These are phyloP conservation scores for Pseudeuparius sepicola DNA, from an alignment of 2,888 invertebrate genomes.

Conservation along the genomic window DNA sequence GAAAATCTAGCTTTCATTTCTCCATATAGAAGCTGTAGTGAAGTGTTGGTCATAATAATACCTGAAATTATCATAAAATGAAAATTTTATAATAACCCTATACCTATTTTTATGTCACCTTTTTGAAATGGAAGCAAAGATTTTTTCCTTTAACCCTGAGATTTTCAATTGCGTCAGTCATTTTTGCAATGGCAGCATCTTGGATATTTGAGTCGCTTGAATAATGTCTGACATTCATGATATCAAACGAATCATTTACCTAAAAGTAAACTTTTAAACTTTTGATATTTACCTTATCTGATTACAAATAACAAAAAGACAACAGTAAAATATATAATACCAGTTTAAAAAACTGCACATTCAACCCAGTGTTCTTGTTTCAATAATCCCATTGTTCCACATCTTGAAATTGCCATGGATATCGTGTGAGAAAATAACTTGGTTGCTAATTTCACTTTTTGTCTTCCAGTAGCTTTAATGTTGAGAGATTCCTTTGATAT, in stretches of 20 bases:
- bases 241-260: constrained; percentile 18
- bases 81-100: too few relatives aligned
- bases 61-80: too few relatives aligned
- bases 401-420: constrained; percentile 15
- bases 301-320: too few relatives aligned
- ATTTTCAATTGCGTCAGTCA: neutral
- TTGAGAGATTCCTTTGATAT: constrained; percentile 16
- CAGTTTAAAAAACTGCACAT: constrained; percentile 11
- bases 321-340: too few relatives aligned
- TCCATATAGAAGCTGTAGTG: too few relatives aligned
- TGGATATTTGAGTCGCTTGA: constrained; percentile 5
- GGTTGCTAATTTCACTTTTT: constrained; percentile 16
- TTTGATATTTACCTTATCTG: neutral
- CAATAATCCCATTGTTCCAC: constrained; percentile 8
- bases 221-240: constrained; percentile 12
- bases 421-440: constrained; percentile 19
- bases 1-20: constrained; percentile 14
- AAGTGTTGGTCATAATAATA: constrained; percentile 11
- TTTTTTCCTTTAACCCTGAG: constrained; percentile 6
- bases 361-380: too few relatives aligned
- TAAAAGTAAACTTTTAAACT: neutral
- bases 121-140: constrained; percentile 13
- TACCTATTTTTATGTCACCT: constrained; percentile 3
- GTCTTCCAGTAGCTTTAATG: constrained; percentile 18
- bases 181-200: constrained; percentile 5